A percentile compares a stretch with the other conserved stretches of the same genome.
These are phyloP conservation scores for Lasiurus borealis DNA, from an alignment of 2,113 vertebrate genomes.

Conservation along the genomic window DNA sequence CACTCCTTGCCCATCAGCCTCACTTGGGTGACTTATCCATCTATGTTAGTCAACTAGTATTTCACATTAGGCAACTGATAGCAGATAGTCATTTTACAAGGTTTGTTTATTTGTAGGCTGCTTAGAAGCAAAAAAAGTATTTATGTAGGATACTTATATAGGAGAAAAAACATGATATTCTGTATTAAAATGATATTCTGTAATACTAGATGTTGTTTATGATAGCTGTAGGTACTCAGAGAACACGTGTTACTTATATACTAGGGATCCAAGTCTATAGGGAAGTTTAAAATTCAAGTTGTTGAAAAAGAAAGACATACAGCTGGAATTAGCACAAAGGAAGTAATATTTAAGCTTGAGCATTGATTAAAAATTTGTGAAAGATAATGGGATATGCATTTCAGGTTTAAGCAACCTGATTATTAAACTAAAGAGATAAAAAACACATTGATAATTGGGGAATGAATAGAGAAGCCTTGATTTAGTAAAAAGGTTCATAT, in stretches of 20 bases:
- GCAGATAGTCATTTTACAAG: background rate
- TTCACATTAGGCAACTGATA: background rate
- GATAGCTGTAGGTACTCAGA: background rate
- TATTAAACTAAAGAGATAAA: background rate
- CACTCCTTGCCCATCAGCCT: background rate
- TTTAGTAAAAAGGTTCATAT: background rate
- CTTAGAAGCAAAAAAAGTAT: background rate
- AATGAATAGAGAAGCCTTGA: background rate
- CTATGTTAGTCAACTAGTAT: background rate
- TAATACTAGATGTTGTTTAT: background rate
- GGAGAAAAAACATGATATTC: background rate
- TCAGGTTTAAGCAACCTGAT: background rate
- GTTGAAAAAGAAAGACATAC: background rate
- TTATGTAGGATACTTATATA: background rate
- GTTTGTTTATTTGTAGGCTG: background rate
- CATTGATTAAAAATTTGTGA: background rate
- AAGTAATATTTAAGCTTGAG: background rate
- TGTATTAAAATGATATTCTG: background rate
- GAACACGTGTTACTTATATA: background rate
- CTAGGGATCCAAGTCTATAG: background rate
- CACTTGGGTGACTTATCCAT: background rate
- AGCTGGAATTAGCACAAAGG: background rate
- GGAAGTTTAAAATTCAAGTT: background rate
- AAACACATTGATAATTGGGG: background rate
- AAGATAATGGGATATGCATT: background rate